Evolutionary conservation across 2,113 vertebrate species (phyloP).

Genomic region (Willisornis vidua): DNA sequence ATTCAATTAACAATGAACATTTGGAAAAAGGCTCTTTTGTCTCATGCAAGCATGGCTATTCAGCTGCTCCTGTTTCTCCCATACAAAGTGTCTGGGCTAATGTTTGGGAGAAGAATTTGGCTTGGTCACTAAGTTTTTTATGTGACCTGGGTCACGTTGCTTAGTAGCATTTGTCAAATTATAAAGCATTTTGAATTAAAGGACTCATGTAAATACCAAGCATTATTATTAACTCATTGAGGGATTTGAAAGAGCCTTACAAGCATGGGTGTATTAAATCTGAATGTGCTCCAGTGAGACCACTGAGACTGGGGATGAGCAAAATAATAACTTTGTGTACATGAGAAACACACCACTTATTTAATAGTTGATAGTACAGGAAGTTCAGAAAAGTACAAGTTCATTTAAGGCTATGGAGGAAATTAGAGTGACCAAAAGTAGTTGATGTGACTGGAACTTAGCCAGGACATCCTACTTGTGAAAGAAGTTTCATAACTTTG

Average conservation of each 20-base stretch:
- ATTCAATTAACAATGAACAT: not conserved
- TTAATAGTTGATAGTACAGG: conserved; percentile 7
- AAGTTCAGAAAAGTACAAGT: conserved; percentile 2
- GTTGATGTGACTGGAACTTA: conserved; percentile 9
- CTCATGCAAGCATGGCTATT: not conserved
- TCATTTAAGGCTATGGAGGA: not conserved
- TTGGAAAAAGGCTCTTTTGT: not conserved
- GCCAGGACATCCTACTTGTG: not conserved
- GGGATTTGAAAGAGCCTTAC: conserved; percentile 9
- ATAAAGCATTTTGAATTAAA: conserved; percentile 40
- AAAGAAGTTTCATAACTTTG: not conserved
- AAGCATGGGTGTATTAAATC: not conserved
- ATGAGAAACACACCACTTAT: not conserved
- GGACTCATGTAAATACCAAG: conserved; percentile 5
- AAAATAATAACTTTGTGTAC: not conserved
- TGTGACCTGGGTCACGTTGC: not conserved
- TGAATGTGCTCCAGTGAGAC: not conserved
- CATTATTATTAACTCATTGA: conserved; percentile 35
- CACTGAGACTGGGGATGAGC: not conserved
- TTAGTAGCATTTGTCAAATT: conserved; percentile 27
- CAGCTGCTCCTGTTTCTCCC: not conserved
- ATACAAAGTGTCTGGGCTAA: not conserved
- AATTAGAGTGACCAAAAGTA: conserved; percentile 1
- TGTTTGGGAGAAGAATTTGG: not conserved
- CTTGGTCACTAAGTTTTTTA: not conserved